Evolutionary conservation across 2,113 vertebrate genomes (phyloP).

Genomic region (Thomomys bottae): DNA sequence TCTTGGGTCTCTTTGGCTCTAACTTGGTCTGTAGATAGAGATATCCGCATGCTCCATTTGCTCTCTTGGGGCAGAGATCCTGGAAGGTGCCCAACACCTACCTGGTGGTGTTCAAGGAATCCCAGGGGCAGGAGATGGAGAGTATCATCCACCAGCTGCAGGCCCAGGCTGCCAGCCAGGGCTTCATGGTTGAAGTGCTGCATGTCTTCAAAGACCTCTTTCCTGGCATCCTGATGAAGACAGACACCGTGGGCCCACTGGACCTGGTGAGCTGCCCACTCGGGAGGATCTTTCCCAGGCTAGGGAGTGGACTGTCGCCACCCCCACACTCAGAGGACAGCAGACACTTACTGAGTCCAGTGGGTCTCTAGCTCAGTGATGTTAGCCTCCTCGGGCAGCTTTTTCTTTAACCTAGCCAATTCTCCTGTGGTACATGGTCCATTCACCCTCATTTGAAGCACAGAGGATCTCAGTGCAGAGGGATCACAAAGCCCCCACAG

Average conservation of each 20-base stretch:
- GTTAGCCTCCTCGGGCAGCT: too few species aligned
- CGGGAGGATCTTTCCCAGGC: too few species aligned
- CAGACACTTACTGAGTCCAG: too few species aligned
- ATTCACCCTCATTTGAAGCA: too few species aligned
- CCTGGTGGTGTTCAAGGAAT: slow-evolving; percentile 86
- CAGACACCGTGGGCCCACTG: slow-evolving; percentile 69
- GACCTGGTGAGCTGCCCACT: too few species aligned
- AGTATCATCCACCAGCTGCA: slow-evolving; percentile 82
- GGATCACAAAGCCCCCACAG: not conserved
- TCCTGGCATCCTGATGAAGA: slow-evolving; percentile 85
- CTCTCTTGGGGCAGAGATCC: slow-evolving; percentile 77
- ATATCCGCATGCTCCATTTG: not conserved
- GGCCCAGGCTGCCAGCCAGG: slow-evolving; percentile 84
- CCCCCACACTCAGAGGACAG: too few species aligned
- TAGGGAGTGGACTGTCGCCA: too few species aligned
- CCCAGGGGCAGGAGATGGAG: slow-evolving; percentile 82
- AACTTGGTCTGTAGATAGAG: too few species aligned
- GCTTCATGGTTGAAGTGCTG: slow-evolving; percentile 86
- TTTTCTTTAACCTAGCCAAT: too few species aligned
- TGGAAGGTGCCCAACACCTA: slow-evolving; percentile 92
- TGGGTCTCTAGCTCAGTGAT: too few species aligned
- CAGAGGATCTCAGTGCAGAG: not conserved
- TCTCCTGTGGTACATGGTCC: too few species aligned
- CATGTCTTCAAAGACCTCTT: slow-evolving; percentile 88
- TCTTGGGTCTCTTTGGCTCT: too few species aligned